Percentiles rank a stretch among this genome's conserved stretches.
Evolutionary conservation across 2,797 vertebrate species (phyloP).

Genomic region (Acestrorhynchus altus): DNA sequence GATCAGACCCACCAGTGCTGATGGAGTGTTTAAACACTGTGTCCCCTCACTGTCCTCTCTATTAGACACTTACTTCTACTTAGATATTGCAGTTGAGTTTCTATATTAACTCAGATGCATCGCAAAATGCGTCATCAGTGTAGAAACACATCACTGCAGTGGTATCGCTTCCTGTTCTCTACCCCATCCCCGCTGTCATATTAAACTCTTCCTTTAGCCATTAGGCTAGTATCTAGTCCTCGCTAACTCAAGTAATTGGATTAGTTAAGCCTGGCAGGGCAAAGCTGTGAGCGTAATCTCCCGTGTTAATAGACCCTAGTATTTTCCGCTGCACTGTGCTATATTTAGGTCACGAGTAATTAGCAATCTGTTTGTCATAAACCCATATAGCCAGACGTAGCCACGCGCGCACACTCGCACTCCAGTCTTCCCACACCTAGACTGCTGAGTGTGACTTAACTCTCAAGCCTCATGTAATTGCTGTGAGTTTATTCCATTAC

Average conservation of each 20-base stretch:
- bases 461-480: constrained; percentile 9
- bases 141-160: too few relatives aligned
- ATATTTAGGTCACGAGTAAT: constrained; percentile 53
- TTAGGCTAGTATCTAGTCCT: constrained; percentile 28
- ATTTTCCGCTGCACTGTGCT: constrained; percentile 38
- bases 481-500: not conserved
- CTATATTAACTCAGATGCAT: too few relatives aligned
- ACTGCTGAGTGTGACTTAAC: not conserved
- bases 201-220: constrained; percentile 5
- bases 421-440: not conserved
- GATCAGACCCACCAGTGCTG: too few relatives aligned
- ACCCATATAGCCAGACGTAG: not conserved
- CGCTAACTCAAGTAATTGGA: constrained; percentile 49
- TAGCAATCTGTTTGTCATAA: constrained; percentile 45
- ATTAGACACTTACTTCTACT: too few relatives aligned
- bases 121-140: too few relatives aligned
- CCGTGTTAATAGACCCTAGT: constrained; percentile 34
- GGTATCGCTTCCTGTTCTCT: too few relatives aligned
- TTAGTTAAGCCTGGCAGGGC: constrained; percentile 25
- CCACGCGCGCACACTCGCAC: not conserved
- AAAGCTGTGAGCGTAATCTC: constrained; percentile 46
- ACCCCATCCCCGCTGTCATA: not conserved
- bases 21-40: too few relatives aligned
- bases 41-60: too few relatives aligned
- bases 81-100: too few relatives aligned